A percentile compares a stretch with the other conserved stretches of the same genome.
Conservation (phyloP, 2,113 vertebrate species). For the Oceanites oceanicus region DNA sequence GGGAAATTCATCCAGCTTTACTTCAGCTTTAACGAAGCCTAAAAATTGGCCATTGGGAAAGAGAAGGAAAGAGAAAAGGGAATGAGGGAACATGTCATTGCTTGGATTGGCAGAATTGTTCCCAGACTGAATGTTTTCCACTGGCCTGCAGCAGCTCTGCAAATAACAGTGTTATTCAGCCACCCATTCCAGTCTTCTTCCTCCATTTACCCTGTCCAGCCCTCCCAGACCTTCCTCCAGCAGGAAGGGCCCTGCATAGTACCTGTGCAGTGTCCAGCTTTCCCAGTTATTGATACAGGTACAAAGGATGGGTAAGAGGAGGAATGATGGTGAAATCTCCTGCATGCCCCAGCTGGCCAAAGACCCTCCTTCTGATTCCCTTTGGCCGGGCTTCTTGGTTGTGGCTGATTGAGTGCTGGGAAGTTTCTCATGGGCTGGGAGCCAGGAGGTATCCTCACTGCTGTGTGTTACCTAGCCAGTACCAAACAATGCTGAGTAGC, state of each 20-base stretch:
- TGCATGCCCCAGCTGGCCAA: not conserved
- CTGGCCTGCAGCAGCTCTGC: not conserved
- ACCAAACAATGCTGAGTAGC: not conserved
- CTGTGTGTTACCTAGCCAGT: not conserved
- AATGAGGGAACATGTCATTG: not conserved
- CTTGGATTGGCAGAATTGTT: not conserved
- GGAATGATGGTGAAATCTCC: not conserved
- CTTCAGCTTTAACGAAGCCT: not conserved
- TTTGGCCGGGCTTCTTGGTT: not conserved
- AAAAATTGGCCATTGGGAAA: not conserved
- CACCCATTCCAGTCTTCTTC: not conserved
- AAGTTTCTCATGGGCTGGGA: fast-evolving
- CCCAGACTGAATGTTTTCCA: not conserved
- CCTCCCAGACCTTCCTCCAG: not conserved
- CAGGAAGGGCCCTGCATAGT: not conserved
- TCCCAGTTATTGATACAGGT: not conserved
- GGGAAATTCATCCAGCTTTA: not conserved
- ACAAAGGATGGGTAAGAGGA: not conserved
- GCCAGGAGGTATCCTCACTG: not conserved
- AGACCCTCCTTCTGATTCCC: not conserved
- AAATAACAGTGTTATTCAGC: not conserved
- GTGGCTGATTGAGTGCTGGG: not conserved
- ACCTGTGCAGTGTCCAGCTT: not conserved
- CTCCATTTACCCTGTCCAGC: not conserved
- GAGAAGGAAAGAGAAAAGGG: not conserved